Evolutionary conservation across 2,797 vertebrate genomes (phyloP).

Genomic region (Rhinichthys osculus): DNA sequence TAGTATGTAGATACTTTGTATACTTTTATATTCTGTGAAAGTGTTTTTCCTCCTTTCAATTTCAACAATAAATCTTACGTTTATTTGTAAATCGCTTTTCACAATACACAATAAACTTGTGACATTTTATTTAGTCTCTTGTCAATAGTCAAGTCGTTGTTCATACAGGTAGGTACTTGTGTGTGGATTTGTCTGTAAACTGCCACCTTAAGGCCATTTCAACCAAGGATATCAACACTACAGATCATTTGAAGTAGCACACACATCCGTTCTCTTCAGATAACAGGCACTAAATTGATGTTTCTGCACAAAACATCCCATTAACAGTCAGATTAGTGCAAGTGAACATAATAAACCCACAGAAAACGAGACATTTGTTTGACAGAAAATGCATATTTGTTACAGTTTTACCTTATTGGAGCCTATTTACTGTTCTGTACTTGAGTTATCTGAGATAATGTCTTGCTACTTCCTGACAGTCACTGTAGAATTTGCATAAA

Average conservation of each 20-base stretch:
- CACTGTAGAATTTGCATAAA: neutral
- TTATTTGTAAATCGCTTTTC: neutral
- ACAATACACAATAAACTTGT: neutral
- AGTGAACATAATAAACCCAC: too few species aligned
- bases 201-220: neutral
- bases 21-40: neutral
- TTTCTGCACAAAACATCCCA: too few species aligned
- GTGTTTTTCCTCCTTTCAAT: neutral
- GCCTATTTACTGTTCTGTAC: neutral
- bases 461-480: neutral
- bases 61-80: neutral
- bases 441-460: neutral
- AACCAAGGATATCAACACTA: neutral
- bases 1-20: neutral
- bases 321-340: too few species aligned
- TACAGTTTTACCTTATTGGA: neutral
- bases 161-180: neutral
- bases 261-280: neutral
- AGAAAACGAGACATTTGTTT: too few species aligned
- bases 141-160: neutral
- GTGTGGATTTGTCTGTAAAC: neutral
- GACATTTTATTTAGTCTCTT: neutral
- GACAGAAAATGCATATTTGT: neutral
- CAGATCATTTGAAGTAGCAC: neutral
- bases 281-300: too few species aligned